Evolutionary conservation across 2,888 invertebrate genomes (phyloP).

Genomic region (Lacanobia wlatinum): DNA sequence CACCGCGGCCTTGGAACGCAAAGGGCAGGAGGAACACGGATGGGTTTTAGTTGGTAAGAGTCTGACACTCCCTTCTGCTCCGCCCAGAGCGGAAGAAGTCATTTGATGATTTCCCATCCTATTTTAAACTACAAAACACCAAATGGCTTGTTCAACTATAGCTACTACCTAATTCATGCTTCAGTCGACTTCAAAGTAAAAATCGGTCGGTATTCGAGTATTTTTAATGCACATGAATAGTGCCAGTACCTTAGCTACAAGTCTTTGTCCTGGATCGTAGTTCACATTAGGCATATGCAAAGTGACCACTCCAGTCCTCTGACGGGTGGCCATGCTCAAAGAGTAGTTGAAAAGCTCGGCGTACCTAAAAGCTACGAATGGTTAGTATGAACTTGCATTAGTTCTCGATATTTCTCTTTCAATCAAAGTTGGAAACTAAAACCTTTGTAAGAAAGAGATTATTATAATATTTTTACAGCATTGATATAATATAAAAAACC

Average conservation of each 20-base stretch:
- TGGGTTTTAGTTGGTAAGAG: no score
- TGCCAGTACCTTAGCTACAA: background rate
- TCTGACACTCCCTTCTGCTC: no score
- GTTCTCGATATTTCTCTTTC: slow-evolving; percentile 17
- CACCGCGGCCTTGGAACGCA: no score
- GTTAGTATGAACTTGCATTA: slow-evolving; percentile 20
- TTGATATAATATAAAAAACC: no score
- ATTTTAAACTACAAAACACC: no score
- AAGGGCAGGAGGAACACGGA: no score
- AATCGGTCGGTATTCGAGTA: background rate
- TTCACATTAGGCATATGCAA: slow-evolving; percentile 13
- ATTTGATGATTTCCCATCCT: no score
- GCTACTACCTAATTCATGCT: background rate
- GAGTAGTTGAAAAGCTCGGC: slow-evolving; percentile 8
- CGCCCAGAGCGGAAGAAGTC: no score
- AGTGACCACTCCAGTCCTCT: slow-evolving; percentile 22
- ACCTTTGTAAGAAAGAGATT: background rate
- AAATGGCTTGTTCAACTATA: background rate
- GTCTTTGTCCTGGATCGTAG: background rate
- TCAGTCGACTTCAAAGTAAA: slow-evolving; percentile 6
- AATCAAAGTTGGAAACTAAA: background rate
- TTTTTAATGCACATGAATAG: background rate
- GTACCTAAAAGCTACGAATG: slow-evolving; percentile 19
- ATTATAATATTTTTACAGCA: no score
- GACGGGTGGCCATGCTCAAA: slow-evolving; percentile 21